These are phyloP conservation scores for Parthenolecanium corni DNA, from an alignment of 2,888 invertebrate species.

Conservation along the genomic window DNA sequence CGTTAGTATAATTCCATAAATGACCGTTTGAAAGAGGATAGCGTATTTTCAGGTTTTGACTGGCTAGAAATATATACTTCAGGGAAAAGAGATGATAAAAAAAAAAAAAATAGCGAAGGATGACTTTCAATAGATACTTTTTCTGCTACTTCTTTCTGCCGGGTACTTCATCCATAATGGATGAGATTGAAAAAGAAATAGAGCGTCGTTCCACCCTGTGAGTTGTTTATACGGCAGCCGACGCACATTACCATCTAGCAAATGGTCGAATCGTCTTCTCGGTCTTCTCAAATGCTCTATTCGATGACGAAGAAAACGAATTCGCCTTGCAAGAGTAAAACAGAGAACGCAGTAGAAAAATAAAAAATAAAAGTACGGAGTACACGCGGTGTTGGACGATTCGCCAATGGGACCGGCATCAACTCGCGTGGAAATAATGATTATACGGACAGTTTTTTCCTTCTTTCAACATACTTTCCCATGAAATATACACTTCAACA, in stretches of 20 bases:
- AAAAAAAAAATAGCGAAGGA: conserved; percentile 20
- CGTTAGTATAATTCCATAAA: conserved; percentile 20
- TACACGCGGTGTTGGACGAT: conserved; percentile 17
- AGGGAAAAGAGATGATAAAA: background rate
- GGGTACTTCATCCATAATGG: conserved; percentile 28
- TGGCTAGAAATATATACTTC: too few species aligned
- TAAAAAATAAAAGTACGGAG: background rate
- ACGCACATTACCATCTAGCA: conserved; percentile 25
- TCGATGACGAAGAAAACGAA: conserved; percentile 12
- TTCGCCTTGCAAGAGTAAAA: background rate
- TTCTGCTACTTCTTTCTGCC: conserved; percentile 5
- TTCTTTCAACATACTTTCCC: background rate
- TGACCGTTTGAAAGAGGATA: conserved; percentile 20
- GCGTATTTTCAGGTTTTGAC: conserved; percentile 4
- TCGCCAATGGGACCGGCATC: conserved; percentile 12
- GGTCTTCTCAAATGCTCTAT: background rate
- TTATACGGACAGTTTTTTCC: conserved; percentile 19
- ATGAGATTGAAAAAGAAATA: conserved; percentile 15
- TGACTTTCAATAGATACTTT: conserved; percentile 27
- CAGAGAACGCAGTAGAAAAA: background rate
- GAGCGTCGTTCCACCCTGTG: background rate
- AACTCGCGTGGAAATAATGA: conserved; percentile 27
- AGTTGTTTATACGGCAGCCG: conserved; percentile 26
- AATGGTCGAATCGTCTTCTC: conserved; percentile 23
- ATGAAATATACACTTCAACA: conserved; percentile 22